Evolutionary conservation across 2,113 vertebrate genomes (phyloP).

Genomic region (Aphelocoma coerulescens): DNA sequence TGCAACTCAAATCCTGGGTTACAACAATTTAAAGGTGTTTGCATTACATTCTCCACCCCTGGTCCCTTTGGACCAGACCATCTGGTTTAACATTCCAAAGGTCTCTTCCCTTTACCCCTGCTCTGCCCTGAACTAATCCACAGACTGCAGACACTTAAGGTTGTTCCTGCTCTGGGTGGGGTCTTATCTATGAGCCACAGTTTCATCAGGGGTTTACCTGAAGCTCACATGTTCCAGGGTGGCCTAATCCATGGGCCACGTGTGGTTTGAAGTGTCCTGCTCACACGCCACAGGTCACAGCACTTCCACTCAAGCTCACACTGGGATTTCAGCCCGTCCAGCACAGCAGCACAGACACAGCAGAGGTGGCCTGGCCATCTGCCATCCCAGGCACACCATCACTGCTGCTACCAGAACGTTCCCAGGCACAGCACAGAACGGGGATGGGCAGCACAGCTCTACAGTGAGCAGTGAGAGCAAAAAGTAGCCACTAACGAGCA

Average conservation of each 20-base stretch:
- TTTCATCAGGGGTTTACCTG: not conserved
- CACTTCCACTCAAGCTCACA: accelerated
- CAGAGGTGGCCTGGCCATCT: not conserved
- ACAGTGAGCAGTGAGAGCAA: not conserved
- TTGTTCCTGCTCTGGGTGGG: not conserved
- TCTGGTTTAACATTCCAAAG: not conserved
- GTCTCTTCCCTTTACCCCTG: not conserved
- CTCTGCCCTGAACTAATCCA: not conserved
- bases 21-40: not conserved
- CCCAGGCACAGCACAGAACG: not conserved
- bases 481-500: not conserved
- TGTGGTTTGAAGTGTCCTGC: too few relatives aligned
- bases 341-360: not conserved
- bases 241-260: too few relatives aligned
- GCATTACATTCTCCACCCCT: too few relatives aligned
- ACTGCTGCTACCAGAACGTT: not conserved
- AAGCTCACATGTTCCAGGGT: not conserved
- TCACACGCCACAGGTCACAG: not conserved
- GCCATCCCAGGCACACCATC: not conserved
- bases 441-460: not conserved
- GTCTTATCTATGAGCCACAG: not conserved
- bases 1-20: too few relatives aligned
- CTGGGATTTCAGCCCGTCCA: not conserved
- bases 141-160: too few relatives aligned
- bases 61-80: not conserved